These are phyloP conservation scores for Delphinapterus leucas DNA, from an alignment of 2,113 vertebrate species.

Conservation along the genomic window DNA sequence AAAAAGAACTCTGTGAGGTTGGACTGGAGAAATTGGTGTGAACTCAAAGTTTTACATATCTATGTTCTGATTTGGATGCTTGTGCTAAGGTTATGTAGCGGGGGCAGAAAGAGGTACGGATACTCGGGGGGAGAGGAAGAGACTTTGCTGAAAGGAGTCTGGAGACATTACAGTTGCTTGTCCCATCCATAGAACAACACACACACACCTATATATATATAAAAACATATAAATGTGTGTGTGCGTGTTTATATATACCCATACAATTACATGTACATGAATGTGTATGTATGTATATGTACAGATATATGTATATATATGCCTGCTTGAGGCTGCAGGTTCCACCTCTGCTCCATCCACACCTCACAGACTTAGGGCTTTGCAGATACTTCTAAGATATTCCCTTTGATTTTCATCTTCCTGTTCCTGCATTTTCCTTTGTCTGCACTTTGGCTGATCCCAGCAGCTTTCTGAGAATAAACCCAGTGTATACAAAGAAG, in stretches of 20 bases:
- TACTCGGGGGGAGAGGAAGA: no score
- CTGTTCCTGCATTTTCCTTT: not conserved
- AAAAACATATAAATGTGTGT: no score
- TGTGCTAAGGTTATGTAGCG: not conserved
- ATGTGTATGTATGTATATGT: no score
- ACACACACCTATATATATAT: no score
- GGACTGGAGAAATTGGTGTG: not conserved
- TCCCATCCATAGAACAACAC: no score
- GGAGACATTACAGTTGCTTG: no score
- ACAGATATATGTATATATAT: not conserved
- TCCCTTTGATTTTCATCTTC: not conserved
- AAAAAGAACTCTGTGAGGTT: not conserved
- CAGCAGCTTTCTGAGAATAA: not conserved
- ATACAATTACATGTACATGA: no score
- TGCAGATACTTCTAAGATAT: not conserved
- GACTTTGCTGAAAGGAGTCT: no score
- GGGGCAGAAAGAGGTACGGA: no score
- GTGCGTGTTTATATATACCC: no score
- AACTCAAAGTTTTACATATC: not conserved
- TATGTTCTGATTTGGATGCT: not conserved
- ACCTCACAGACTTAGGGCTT: not conserved
- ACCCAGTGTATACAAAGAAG: not conserved
- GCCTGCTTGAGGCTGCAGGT: not conserved
- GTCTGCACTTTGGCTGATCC: not conserved
- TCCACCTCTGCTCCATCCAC: not conserved